phyloP scores from a whole-genome alignment of 2,888 invertebrate species.

The Mimachlamys varia region DNA sequence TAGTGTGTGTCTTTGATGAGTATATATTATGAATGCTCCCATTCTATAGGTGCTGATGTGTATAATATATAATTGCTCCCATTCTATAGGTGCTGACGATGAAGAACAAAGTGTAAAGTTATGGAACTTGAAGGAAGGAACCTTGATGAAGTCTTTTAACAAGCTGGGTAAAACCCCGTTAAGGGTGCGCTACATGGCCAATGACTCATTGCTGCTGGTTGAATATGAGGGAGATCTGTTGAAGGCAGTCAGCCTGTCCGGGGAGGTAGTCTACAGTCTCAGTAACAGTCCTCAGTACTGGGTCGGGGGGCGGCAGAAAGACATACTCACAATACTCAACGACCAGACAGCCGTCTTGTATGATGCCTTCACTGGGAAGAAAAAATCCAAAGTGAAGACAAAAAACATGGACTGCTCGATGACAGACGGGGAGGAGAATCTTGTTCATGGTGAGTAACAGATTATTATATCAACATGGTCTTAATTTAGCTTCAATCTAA shows the following conservation, averaged over 20 bases:
- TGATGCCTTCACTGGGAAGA: not conserved
- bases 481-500: too few species aligned
- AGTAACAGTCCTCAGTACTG: not conserved
- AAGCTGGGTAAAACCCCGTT: conserved; percentile 32
- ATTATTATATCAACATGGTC: too few species aligned
- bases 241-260: conserved; percentile 39
- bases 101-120: conserved; percentile 47
- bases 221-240: conserved; percentile 35
- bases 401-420: not conserved
- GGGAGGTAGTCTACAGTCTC: conserved; percentile 39
- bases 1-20: too few species aligned
- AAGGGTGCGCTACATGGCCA: conserved; percentile 39
- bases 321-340: not conserved
- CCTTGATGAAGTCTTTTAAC: conserved; percentile 44
- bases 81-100: conserved; percentile 41
- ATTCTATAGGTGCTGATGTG: conserved; percentile 42
- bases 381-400: not conserved
- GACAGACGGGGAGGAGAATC: not conserved
- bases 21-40: too few species aligned
- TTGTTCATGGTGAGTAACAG: not conserved
- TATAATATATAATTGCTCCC: too few species aligned
- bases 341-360: not conserved
- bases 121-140: conserved; percentile 48
- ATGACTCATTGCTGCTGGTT: conserved; percentile 45
- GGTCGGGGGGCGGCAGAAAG: not conserved